Evolutionary conservation across 2,113 vertebrate genomes (phyloP).

Genomic region (Calyptommatus sinebrachiatus): DNA sequence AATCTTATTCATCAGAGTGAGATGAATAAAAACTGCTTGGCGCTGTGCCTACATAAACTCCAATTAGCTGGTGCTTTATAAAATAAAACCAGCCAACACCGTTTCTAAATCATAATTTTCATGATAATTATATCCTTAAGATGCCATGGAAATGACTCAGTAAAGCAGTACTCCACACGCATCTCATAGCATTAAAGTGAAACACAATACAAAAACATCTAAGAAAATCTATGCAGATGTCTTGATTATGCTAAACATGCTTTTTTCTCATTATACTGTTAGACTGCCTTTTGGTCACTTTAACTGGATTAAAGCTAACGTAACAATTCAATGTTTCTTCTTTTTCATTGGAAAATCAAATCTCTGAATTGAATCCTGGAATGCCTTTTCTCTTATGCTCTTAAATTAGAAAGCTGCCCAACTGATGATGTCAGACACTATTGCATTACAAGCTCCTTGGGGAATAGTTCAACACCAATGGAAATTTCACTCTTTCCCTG

Average conservation of each 20-base stretch:
- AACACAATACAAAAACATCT: constrained; percentile 28
- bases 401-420: constrained; percentile 23
- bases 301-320: constrained; percentile 54
- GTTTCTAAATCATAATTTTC: constrained; percentile 59
- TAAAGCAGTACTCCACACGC: constrained; percentile 25
- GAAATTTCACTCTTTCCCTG: neutral
- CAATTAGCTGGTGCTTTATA: constrained; percentile 44
- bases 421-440: neutral
- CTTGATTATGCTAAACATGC: constrained; percentile 40
- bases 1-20: constrained; percentile 9
- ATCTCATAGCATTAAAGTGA: constrained; percentile 28
- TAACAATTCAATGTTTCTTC: constrained; percentile 13
- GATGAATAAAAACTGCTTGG: constrained; percentile 19
- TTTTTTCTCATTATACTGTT: constrained; percentile 38
- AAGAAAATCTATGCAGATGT: constrained; percentile 31
- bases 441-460: constrained; percentile 7
- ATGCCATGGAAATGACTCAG: constrained; percentile 55
- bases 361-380: constrained; percentile 14
- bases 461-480: constrained; percentile 16
- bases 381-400: neutral
- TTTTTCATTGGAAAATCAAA: constrained; percentile 20
- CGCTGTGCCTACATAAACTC: constrained; percentile 16
- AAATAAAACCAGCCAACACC: constrained; percentile 58
- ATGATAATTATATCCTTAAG: constrained; percentile 61
- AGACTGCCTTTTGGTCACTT: constrained; percentile 46